phyloP scores from a whole-genome alignment of 2,888 invertebrate genomes.

The Isotomurus palustris region DNA sequence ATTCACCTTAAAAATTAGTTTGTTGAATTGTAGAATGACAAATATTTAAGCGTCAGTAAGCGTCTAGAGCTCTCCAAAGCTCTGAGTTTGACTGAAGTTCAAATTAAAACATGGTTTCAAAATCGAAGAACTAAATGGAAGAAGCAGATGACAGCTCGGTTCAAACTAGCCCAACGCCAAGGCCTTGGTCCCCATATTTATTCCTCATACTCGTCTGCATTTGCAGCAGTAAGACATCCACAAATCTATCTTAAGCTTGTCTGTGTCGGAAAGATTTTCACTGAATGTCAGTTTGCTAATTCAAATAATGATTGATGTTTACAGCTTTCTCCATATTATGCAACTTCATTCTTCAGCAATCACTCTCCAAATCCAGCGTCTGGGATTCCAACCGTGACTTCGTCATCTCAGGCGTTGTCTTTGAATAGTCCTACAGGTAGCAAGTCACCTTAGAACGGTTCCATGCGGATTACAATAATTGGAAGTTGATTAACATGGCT shows the following conservation, averaged over 20 bases:
- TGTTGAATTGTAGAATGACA: conserved; percentile 68
- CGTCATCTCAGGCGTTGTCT: not conserved
- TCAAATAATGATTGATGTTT: not conserved
- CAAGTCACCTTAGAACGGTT: not conserved
- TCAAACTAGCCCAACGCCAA: conserved; percentile 84
- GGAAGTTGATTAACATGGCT: too few relatives aligned
- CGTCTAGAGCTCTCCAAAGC: conserved; percentile 88
- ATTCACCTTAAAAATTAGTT: too few relatives aligned
- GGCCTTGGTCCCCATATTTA: conserved; percentile 54
- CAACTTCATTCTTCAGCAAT: conserved; percentile 22
- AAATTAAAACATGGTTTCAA: conserved; percentile 82
- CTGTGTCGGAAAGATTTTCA: too few relatives aligned
- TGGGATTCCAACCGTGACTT: not conserved
- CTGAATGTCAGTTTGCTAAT: not conserved
- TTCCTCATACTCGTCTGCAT: conserved; percentile 38
- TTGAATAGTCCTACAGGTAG: conserved; percentile 1
- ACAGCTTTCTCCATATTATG: conserved; percentile 37
- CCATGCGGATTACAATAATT: too few relatives aligned
- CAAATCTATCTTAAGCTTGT: not conserved
- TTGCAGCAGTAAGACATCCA: conserved; percentile 32
- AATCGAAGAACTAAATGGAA: conserved; percentile 30
- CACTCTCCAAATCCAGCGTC: not conserved
- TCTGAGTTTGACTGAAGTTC: conserved; percentile 83
- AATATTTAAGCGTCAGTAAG: conserved; percentile 92
- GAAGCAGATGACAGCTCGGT: conserved; percentile 73